These are phyloP conservation scores for Thunnus albacares DNA, from an alignment of 2,797 vertebrate species.

Conservation along the genomic window DNA sequence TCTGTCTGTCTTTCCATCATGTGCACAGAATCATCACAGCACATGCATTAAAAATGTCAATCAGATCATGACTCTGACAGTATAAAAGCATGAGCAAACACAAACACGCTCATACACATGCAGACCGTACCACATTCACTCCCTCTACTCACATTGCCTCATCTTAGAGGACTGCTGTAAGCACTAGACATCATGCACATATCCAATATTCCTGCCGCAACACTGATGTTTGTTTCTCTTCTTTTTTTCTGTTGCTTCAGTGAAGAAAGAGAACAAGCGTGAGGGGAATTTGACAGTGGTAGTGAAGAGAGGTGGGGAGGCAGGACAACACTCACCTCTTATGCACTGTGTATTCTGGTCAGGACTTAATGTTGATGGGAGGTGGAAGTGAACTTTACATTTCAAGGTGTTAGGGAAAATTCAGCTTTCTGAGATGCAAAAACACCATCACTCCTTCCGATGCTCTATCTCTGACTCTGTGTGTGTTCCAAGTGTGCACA, in stretches of 20 bases:
- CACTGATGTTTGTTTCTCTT: conserved; percentile 57
- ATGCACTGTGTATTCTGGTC: conserved; percentile 53
- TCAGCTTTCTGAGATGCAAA: conserved; percentile 37
- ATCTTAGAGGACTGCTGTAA: conserved; percentile 41
- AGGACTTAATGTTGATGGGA: conserved; percentile 47
- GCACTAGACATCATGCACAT: conserved; percentile 50
- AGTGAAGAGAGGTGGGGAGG: conserved; percentile 20
- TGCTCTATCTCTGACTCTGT: conserved; percentile 14
- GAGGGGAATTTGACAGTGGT: conserved; percentile 57
- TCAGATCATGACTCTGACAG: conserved; percentile 51
- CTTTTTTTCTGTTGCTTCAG: conserved; percentile 36
- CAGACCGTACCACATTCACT: conserved; percentile 3
- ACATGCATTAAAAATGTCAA: conserved; percentile 71
- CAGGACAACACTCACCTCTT: conserved; percentile 40
- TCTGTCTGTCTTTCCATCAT: conserved; percentile 35
- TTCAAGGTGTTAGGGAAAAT: conserved; percentile 51
- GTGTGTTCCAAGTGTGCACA: conserved; percentile 15
- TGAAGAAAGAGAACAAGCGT: conserved; percentile 40
- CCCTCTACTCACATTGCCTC: conserved; percentile 6
- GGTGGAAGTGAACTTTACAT: conserved; percentile 59
- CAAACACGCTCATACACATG: conserved; percentile 12
- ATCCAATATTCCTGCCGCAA: conserved; percentile 54
- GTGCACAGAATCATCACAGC: conserved; percentile 53
- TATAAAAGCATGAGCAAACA: conserved; percentile 11
- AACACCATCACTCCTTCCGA: neutral